Evolutionary conservation across 2,113 vertebrate genomes (phyloP).

Genomic region (Nycticryphes semicollaris): DNA sequence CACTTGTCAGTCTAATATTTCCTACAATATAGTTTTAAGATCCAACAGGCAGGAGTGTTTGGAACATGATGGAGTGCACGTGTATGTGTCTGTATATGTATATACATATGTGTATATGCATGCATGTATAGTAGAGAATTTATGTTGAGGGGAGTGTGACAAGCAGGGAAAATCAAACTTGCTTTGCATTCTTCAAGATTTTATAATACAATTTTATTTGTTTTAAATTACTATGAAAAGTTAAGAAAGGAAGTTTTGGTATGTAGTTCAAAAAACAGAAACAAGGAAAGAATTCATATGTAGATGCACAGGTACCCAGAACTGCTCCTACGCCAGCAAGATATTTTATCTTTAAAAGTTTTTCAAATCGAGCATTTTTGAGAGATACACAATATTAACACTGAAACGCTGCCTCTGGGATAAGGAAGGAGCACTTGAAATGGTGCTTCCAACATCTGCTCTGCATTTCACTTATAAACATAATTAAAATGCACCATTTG

Average conservation of each 20-base stretch:
- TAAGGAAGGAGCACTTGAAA: background rate
- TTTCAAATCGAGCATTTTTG: background rate
- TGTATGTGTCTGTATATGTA: too few relatives aligned
- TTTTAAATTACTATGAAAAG: background rate
- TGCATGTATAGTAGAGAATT: background rate
- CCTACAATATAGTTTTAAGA: background rate
- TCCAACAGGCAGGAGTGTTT: background rate
- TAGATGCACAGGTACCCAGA: background rate
- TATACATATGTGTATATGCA: accelerated
- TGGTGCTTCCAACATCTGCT: constrained; percentile 31
- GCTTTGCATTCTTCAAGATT: background rate
- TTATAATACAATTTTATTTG: background rate
- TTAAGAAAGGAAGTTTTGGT: background rate
- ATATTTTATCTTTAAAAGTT: background rate
- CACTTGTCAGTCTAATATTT: background rate
- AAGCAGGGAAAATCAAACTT: background rate
- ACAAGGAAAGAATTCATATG: background rate
- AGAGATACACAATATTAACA: background rate
- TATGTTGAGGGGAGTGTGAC: background rate
- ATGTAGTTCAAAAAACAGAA: background rate
- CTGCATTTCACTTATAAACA: constrained; percentile 31
- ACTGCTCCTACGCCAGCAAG: background rate
- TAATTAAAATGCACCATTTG: constrained; percentile 46
- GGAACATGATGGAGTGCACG: background rate
- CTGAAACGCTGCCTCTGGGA: background rate